Conservation (phyloP, 2,797 vertebrate genomes). For the Myotis findleyi region DNA sequence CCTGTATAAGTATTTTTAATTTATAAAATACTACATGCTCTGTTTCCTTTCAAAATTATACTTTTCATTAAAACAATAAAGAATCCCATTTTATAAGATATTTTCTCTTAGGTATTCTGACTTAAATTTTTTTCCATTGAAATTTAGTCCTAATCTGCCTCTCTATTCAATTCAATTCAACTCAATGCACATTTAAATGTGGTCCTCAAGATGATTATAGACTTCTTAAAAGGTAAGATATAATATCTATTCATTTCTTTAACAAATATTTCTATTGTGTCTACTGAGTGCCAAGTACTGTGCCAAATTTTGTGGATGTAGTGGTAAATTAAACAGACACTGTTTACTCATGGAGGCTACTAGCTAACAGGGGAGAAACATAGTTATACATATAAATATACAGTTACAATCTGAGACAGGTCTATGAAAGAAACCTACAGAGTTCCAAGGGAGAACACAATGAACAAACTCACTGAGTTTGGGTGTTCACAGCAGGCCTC, state of each 20-base stretch:
- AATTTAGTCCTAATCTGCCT: slow-evolving; percentile 42
- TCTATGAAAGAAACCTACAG: background rate
- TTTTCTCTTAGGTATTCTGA: slow-evolving; percentile 60
- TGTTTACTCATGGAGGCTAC: background rate
- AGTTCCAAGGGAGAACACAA: background rate
- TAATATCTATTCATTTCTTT: slow-evolving; percentile 52
- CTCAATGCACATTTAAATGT: slow-evolving; percentile 27
- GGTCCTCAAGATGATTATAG: slow-evolving; percentile 11
- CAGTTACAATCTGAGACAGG: background rate
- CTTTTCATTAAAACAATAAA: slow-evolving; percentile 61
- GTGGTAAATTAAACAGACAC: slow-evolving; percentile 14
- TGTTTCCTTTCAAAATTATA: slow-evolving; percentile 57
- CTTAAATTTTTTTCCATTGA: background rate
- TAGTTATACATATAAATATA: background rate
- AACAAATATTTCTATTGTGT: slow-evolving; percentile 45
- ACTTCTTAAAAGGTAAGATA: slow-evolving; percentile 44
- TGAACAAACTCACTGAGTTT: background rate
- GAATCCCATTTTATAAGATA: slow-evolving; percentile 43
- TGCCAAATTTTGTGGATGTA: background rate
- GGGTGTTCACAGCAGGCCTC: background rate
- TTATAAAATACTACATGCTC: background rate
- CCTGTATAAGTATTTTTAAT: slow-evolving; percentile 13
- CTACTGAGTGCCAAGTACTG: background rate
- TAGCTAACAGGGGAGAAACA: background rate
- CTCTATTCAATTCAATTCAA: slow-evolving; percentile 27